Evolutionary conservation across 2,888 invertebrate genomes (phyloP), one percentile per base, ranked within the genome.

Genomic region (Alloscopus bannaensis): DNA sequence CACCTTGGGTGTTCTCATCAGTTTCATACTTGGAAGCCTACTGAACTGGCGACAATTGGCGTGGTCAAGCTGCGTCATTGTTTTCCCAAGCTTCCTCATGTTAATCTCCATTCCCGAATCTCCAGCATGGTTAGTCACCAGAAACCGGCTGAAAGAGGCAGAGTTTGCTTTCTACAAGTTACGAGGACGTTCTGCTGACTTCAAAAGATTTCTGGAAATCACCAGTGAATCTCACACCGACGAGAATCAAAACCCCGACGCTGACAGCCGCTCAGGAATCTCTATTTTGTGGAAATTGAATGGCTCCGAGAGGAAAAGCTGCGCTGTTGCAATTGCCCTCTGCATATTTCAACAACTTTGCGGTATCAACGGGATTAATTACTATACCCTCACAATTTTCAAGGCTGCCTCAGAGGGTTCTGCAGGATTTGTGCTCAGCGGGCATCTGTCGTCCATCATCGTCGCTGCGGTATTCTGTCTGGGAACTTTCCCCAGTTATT

Each of bases 351-450:
- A 85, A 42, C 85, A 85, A 47, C 57, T 85, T 28, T 79, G 80
- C 28, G 85, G 84, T 0, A 83, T 85, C 26, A 81, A 83, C 26
- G 83, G 79, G 2, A 78, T 85, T 4, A 85, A 84, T 31, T 84
- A 82, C 59, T 85, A 85, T 47, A 78, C 84, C 1, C 71, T 85
- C 3, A 75, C 83, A 13, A 84, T 85, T 55, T 85, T 84, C 50
- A 68, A 80, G 31, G 78, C 77, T 11, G 83, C 84, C 0, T 66
- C 82, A 6, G 81, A 82, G 13, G 73, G 80, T 1, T 69, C 72
- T 0, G 69, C 68, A 18, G 64, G 52, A 0, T 75, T 71, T 42
- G 60, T 79, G 47, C 20, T 84, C n/a, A 72, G 69, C 75, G 82
- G 82, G 6, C 84, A 85, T 55, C 8, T 75, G 6, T 81, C 82